Conservation (phyloP, 2,888 invertebrate species). For the Bellardia pandia region DNA sequence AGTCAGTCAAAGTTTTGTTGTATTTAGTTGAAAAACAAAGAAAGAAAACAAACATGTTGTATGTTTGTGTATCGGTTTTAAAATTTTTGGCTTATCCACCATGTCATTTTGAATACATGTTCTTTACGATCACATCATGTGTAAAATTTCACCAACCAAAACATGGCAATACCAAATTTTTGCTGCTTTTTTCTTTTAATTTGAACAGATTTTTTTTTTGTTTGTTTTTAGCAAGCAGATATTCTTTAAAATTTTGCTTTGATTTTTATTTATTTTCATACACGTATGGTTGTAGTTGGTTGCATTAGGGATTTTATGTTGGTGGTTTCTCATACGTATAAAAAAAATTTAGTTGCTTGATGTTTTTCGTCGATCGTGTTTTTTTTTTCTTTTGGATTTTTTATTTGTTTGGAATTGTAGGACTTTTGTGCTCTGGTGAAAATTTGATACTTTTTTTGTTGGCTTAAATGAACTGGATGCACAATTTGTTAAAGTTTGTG, state of each 20-base stretch:
- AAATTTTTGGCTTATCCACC: slow-evolving; percentile 65
- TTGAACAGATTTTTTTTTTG: slow-evolving; percentile 29
- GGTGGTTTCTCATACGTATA: slow-evolving; percentile 30
- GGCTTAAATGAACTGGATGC: slow-evolving; percentile 69
- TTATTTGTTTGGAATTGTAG: neutral
- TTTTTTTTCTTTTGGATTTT: slow-evolving; percentile 8
- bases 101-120: slow-evolving; percentile 71
- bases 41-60: slow-evolving; percentile 4
- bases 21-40: neutral
- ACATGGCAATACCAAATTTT: slow-evolving; percentile 39
- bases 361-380: slow-evolving; percentile 39
- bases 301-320: slow-evolving; percentile 49
- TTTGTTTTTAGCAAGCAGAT: neutral
- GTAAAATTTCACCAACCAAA: slow-evolving; percentile 68
- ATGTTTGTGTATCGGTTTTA: slow-evolving; percentile 25
- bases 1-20: slow-evolving; percentile 68
- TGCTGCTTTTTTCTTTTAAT: slow-evolving; percentile 18
- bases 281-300: neutral
- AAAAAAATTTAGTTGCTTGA: slow-evolving; percentile 43
- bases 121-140: slow-evolving; percentile 65
- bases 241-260: slow-evolving; percentile 12
- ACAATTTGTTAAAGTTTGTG: slow-evolving; percentile 72
- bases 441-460: slow-evolving; percentile 72
- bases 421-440: slow-evolving; percentile 33
- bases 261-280: neutral